phyloP scores from a whole-genome alignment of 2,888 invertebrate species.

The Diadegma fenestrale region DNA sequence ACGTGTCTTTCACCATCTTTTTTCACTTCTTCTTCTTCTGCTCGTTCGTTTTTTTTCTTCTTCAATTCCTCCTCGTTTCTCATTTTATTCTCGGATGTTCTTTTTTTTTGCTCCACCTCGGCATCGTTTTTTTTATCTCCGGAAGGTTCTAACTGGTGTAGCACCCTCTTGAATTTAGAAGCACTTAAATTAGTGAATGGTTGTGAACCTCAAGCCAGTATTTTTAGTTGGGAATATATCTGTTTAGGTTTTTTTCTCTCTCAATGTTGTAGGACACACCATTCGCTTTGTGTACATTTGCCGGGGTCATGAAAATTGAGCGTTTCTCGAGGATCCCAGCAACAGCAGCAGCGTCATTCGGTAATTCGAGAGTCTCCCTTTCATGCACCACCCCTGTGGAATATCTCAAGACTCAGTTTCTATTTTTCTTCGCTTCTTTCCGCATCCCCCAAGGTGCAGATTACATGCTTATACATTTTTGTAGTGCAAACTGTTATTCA shows the following conservation, averaged over 20 bases:
- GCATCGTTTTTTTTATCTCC: neutral
- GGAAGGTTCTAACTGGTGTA: constrained; percentile 5
- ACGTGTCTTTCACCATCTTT: constrained; percentile 66
- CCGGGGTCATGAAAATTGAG: constrained; percentile 33
- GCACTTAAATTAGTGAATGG: constrained; percentile 76
- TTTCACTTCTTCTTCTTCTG: constrained; percentile 40
- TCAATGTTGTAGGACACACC: neutral
- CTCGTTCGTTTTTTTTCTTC: constrained; percentile 14
- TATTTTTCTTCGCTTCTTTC: constrained; percentile 14
- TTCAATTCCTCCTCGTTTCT: constrained; percentile 17
- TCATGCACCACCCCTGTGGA: constrained; percentile 17
- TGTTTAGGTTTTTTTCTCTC: neutral
- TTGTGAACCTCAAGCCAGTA: constrained; percentile 16
- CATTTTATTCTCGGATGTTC: constrained; percentile 29
- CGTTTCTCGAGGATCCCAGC: constrained; percentile 13
- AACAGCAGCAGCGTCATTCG: neutral
- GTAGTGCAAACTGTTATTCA: constrained; percentile 17
- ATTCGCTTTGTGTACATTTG: neutral
- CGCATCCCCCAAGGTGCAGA: constrained; percentile 9
- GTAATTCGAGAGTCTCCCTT: constrained; percentile 42
- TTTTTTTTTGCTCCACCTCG: constrained; percentile 5
- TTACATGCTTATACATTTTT: neutral
- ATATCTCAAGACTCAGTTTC: constrained; percentile 25
- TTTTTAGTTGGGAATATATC: neutral
- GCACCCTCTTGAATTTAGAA: constrained; percentile 76